Conservation (phyloP, 2,888 invertebrate genomes). For the Esperia sulphurella region DNA sequence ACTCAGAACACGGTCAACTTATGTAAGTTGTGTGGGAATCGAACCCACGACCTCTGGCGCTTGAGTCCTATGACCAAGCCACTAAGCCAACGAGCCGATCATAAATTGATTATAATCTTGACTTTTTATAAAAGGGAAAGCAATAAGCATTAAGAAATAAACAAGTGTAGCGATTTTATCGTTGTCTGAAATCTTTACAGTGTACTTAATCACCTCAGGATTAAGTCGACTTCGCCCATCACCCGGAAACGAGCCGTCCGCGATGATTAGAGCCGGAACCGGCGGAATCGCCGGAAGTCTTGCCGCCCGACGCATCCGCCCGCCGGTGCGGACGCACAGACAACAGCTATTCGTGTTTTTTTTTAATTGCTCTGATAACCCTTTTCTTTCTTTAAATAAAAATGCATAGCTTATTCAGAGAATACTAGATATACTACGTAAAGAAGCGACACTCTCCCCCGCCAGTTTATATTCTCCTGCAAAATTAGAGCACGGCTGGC, state of each 20-base stretch:
- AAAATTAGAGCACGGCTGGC: too few relatives aligned
- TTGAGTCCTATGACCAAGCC: too few relatives aligned
- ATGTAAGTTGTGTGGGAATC: too few relatives aligned
- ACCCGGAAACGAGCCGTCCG: constrained; percentile 35
- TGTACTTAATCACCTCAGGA: constrained; percentile 34
- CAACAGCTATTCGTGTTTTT: constrained; percentile 10
- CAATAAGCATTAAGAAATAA: constrained; percentile 1
- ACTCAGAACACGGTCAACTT: too few relatives aligned
- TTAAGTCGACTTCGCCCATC: constrained; percentile 33
- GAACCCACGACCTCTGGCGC: too few relatives aligned
- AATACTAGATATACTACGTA: too few relatives aligned
- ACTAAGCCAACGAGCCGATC: too few relatives aligned
- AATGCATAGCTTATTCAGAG: background rate
- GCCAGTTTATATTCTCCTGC: too few relatives aligned
- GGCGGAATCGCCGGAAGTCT: constrained; percentile 50
- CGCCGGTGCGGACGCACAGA: constrained; percentile 20
- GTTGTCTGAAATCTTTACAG: constrained; percentile 22
- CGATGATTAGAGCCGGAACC: constrained; percentile 26
- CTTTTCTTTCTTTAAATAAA: background rate
- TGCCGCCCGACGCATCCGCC: constrained; percentile 41
- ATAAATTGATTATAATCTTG: background rate
- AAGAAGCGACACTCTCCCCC: too few relatives aligned
- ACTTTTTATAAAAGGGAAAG: background rate
- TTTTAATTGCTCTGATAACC: constrained; percentile 2
- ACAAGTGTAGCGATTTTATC: constrained; percentile 18